Conservation (phyloP, 2,797 vertebrate genomes). For the Emydoidea blandingii region DNA sequence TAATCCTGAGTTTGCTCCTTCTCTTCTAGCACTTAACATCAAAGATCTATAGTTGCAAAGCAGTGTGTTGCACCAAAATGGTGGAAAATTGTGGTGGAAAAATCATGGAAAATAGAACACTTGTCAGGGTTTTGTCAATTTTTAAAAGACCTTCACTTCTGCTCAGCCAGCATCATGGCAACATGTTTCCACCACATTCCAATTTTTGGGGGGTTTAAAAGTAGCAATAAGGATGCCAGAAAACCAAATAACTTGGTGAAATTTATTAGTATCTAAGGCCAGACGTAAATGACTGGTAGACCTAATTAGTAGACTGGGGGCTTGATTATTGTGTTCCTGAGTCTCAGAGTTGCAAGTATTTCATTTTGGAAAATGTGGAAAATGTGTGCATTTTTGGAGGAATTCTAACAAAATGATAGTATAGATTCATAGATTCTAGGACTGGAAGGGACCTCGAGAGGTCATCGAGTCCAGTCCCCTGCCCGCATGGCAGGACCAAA, state of each 20-base stretch:
- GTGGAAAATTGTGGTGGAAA: conserved; percentile 31
- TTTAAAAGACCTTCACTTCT: conserved; percentile 3
- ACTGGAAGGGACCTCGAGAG: no score
- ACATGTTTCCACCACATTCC: conserved; percentile 33
- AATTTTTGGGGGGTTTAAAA: background rate
- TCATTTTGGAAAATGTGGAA: background rate
- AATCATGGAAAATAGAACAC: background rate
- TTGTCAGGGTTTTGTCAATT: conserved; percentile 20
- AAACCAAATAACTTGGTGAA: background rate
- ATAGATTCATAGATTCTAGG: no score
- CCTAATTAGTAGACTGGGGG: background rate
- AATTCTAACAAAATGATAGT: background rate
- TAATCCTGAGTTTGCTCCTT: conserved; percentile 6
- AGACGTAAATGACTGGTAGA: background rate
- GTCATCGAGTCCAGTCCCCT: no score
- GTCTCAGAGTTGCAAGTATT: background rate
- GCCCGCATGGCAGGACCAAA: no score
- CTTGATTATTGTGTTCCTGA: background rate
- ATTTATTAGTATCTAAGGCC: background rate
- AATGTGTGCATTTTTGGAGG: background rate
- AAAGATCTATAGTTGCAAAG: background rate
- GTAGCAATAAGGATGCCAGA: background rate
- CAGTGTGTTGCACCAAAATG: background rate
- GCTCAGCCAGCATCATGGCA: background rate
- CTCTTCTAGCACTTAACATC: background rate